Evolutionary conservation across 2,888 invertebrate genomes (phyloP).

Genomic region (Quadroppia sp.): DNA sequence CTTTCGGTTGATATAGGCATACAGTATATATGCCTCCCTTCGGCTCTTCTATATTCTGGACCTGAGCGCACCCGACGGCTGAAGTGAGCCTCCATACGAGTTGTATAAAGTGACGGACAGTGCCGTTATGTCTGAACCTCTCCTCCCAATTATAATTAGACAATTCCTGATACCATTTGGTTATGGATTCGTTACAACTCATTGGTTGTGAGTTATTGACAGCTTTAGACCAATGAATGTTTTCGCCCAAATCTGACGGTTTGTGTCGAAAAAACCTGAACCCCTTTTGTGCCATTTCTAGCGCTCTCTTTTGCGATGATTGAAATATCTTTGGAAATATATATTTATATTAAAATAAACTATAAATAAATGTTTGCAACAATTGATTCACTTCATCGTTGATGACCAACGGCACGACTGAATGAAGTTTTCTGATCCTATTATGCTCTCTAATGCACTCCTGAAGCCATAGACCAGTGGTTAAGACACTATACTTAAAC

Average conservation of each 20-base stretch:
- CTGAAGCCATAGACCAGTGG: constrained; percentile 20
- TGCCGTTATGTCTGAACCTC: not conserved
- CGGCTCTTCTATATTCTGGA: not conserved
- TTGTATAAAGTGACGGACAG: constrained; percentile 12
- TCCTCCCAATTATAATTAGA: constrained; percentile 3
- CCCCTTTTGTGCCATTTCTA: constrained; percentile 17
- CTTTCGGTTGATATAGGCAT: constrained; percentile 1
- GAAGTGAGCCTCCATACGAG: not conserved
- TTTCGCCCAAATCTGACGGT: not conserved
- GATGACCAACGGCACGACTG: not conserved
- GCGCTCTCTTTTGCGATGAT: not conserved
- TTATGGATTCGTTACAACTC: constrained; percentile 8
- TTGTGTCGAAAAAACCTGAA: constrained; percentile 23
- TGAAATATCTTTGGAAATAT: not conserved
- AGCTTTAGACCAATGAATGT: constrained; percentile 27
- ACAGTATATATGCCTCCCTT: constrained; percentile 22
- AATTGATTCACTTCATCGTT: not conserved
- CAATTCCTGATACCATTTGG: constrained; percentile 10
- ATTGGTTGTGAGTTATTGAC: not conserved
- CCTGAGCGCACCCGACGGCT: not conserved
- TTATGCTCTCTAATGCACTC: constrained; percentile 10
- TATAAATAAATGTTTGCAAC: not conserved
- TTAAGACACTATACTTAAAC: not conserved
- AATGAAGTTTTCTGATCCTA: constrained; percentile 5
- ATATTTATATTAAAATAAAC: not conserved